Evolutionary conservation across 1,140 invertebrate species (phyloP).

Genomic region (Teleopsis dalmanni): DNA sequence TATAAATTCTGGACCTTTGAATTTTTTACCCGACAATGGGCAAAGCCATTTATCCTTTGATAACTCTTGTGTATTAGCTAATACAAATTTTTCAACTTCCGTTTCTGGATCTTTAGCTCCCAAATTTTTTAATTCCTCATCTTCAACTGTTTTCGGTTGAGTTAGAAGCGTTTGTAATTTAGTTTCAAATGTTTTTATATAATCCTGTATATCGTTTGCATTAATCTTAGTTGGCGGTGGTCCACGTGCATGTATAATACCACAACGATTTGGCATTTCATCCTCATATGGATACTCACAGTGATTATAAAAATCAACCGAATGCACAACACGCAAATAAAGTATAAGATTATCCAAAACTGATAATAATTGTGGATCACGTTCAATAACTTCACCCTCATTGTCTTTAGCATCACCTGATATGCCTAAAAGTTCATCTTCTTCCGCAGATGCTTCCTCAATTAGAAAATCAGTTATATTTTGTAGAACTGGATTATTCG

Average conservation of each 20-base stretch:
- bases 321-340: constrained; percentile 95
- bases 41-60: constrained; percentile 98
- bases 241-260: constrained; percentile 94
- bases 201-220: constrained; percentile 63
- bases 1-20: constrained; percentile 98
- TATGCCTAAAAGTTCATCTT: constrained; percentile 88
- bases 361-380: constrained; percentile 67
- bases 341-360: constrained; percentile 74
- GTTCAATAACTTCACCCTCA: constrained; percentile 58
- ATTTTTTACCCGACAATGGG: constrained; percentile 97
- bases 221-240: constrained; percentile 72
- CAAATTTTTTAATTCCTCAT: constrained; percentile 77
- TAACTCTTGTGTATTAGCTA: constrained; percentile 89
- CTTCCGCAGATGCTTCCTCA: constrained; percentile 96
- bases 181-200: constrained; percentile 69
- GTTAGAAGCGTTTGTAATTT: constrained; percentile 87
- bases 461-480: constrained; percentile 98
- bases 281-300: constrained; percentile 99
- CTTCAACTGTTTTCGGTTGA: constrained; percentile 57
- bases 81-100: constrained; percentile 92
- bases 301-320: constrained; percentile 98
- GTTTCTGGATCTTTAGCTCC: constrained; percentile 80
- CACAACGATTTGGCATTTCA: constrained; percentile 98
- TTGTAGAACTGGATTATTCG: constrained; percentile 90
- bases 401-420: constrained; percentile 50